Evolutionary conservation across 1,140 invertebrate genomes (phyloP).

Genomic region (Pteromalus puparum): DNA sequence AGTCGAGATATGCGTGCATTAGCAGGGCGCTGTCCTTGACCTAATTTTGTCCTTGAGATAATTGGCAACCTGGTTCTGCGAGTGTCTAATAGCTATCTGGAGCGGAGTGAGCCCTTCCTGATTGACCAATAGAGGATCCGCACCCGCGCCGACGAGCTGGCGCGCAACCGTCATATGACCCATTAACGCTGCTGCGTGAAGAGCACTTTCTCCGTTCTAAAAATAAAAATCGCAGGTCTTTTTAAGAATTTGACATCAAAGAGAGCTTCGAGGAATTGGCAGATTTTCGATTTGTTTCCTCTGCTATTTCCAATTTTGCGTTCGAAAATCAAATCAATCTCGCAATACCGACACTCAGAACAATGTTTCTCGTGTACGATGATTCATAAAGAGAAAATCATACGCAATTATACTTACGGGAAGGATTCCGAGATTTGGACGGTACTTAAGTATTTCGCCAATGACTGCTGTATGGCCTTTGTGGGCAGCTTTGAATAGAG

Average conservation of each 20-base stretch:
- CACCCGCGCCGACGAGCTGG: conserved; percentile 84
- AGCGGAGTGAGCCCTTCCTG: conserved; percentile 82
- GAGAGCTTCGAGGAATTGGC: too few relatives aligned
- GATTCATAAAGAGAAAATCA: conserved; percentile 72
- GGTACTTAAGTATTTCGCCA: conserved; percentile 87
- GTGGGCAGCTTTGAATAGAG: conserved; percentile 94
- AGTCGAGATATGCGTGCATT: conserved; percentile 29
- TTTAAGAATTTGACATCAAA: background rate
- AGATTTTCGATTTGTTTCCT: background rate
- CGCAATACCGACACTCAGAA: too few relatives aligned
- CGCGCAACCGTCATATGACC: conserved; percentile 88
- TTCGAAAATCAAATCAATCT: too few relatives aligned
- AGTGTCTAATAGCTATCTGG: conserved; percentile 79
- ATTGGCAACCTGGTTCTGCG: conserved; percentile 77
- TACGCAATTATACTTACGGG: conserved; percentile 79
- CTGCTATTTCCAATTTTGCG: background rate
- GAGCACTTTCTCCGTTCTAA: conserved; percentile 92
- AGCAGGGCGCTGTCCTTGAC: conserved; percentile 61
- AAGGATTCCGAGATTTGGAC: conserved; percentile 86
- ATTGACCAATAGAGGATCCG: conserved; percentile 82
- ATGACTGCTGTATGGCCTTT: conserved; percentile 94
- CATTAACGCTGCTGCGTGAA: conserved; percentile 92
- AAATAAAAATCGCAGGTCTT: conserved; percentile 55
- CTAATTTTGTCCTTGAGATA: conserved; percentile 76
- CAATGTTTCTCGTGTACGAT: too few relatives aligned